A percentile compares a stretch with the other conserved stretches of the same genome.
phyloP scores from a whole-genome alignment of 1,140 invertebrate genomes.

The Penaeus vannamei region DNA sequence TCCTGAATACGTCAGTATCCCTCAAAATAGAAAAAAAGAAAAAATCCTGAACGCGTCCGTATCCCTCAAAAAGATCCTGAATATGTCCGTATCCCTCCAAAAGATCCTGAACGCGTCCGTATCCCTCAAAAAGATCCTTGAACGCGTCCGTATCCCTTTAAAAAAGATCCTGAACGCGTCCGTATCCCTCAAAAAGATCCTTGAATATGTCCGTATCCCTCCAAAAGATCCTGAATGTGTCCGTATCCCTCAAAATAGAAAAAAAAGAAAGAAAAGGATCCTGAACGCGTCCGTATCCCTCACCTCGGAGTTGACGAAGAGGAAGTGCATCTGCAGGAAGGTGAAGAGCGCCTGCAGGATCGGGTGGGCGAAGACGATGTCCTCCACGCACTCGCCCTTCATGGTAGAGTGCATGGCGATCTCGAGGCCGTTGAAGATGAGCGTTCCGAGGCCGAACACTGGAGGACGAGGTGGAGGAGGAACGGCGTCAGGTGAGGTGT shows the following conservation, averaged over 20 bases:
- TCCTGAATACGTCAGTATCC: no score
- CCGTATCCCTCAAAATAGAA: conserved; percentile 68
- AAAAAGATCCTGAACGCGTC: no score
- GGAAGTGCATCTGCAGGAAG: conserved; percentile 81
- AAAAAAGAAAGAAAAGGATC: not conserved
- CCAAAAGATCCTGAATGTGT: no score
- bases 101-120: no score
- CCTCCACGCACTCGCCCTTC: conserved; percentile 75
- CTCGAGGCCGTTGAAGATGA: conserved; percentile 79
- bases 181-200: no score
- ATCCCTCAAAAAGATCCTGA: no score
- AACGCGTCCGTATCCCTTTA: no score
- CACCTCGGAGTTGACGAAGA: conserved; percentile 82
- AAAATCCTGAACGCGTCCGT: no score
- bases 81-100: no score
- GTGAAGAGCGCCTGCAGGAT: conserved; percentile 80
- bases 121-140: no score
- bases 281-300: conserved; percentile 39
- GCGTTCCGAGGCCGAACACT: conserved; percentile 80
- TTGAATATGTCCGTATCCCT: no score
- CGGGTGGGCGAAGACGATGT: conserved; percentile 78
- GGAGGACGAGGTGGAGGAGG: conserved; percentile 63
- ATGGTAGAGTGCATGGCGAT: conserved; percentile 79
- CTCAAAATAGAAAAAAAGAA: no score
- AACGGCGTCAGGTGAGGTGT: not conserved